These are phyloP conservation scores for Lontra canadensis DNA, from an alignment of 2,113 vertebrate genomes.

Conservation along the genomic window DNA sequence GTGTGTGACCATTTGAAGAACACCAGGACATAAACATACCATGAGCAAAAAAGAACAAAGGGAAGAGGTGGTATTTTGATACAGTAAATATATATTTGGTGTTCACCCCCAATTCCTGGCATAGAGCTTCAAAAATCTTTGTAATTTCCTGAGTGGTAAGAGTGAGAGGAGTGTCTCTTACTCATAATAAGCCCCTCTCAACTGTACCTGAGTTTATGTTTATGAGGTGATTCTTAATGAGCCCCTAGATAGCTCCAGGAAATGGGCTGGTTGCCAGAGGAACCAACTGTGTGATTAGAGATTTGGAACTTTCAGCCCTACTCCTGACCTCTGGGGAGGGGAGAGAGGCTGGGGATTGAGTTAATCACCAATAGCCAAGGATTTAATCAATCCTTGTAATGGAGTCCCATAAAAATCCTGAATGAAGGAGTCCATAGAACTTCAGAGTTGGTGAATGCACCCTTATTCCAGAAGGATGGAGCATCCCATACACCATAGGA, in stretches of 20 bases:
- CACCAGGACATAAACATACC: neutral
- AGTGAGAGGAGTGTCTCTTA: neutral
- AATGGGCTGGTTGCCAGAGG: neutral
- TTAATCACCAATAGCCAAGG: neutral
- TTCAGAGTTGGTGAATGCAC: neutral
- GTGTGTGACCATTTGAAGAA: neutral
- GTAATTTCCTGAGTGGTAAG: neutral
- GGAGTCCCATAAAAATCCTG: neutral
- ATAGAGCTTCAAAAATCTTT: neutral
- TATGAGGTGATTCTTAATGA: neutral
- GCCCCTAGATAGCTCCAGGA: neutral
- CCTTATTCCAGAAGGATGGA: neutral
- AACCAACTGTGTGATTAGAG: neutral
- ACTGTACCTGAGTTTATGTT: neutral
- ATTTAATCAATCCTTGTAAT: neutral
- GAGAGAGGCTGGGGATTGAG: neutral
- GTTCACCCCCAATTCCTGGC: neutral
- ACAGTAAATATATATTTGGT: neutral
- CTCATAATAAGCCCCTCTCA: neutral
- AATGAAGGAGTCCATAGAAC: neutral
- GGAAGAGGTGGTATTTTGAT: neutral
- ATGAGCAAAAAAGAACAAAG: neutral
- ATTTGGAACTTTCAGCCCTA: neutral
- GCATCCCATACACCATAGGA: neutral
- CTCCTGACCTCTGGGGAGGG: neutral